Evolutionary conservation across 2,888 invertebrate genomes (phyloP), one percentile per base, ranked within the genome.

Genomic region (Helicoverpa assulta): DNA sequence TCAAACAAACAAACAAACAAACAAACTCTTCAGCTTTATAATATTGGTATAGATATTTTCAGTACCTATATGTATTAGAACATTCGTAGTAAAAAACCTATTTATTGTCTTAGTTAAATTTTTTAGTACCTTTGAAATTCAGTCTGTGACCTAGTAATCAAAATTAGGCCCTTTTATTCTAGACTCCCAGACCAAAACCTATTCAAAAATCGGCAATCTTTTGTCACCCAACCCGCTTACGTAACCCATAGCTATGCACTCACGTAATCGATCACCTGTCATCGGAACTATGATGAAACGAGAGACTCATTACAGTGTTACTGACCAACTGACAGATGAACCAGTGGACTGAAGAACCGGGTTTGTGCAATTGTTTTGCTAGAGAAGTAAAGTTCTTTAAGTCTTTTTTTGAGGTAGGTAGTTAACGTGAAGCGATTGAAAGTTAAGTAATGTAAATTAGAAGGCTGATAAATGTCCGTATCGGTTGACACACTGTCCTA

Each of bases 321-420:
- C 56, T 60, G 56, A 66, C 52, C 52, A 29, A 70, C 52, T 69
- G 63, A 58, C 29, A 68, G 83, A 82, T 83, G 75, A 81, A 72
- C 67, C 78, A 82, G 43, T 85, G 76, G 70, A 76, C 73, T 76
- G 78, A 51, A 80, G 73, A 77, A 67, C 55, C 63, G 73, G 50
- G 0, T 53, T 6, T 53, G 26, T 83, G 78, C 69, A 83, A 82
- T 55, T 5, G 14, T 50, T 54, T 10, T 19, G 50, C 29, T 43
- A 40, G 8, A 50, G 47, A 64, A 51, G 62, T 72, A 55, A 59
- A 29, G 51, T 53, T 61, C 50, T 66, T 21, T 66, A 52, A 37
- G 37, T 37, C 12, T 12, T 40, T 14, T 40, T 12, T 40, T 40
- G 14, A 10, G 6, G 14, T 12, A 53, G n/a, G n/a, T n/a, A n/a